Evolutionary conservation across 1,140 invertebrate genomes (phyloP), one percentile per base, ranked within the genome.

Genomic region (Drosophila santomea): DNA sequence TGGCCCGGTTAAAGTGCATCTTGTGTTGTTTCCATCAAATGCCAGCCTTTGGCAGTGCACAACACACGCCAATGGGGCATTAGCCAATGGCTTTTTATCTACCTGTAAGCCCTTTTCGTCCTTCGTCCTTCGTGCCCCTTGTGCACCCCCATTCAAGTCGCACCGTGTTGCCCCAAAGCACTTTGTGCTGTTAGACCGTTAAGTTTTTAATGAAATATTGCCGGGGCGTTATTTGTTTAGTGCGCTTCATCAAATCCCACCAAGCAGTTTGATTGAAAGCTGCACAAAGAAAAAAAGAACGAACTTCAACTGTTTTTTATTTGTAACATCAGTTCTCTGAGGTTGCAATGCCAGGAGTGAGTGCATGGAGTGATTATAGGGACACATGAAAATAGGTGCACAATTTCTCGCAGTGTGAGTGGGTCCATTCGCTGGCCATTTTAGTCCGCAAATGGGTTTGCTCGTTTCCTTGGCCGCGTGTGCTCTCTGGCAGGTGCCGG

Each of bases 191-290:
- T 39, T 43, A 35, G 35, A 48, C 38, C 32, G 45, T 77, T 63
- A 61, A 60, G 69, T 84, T 75, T 79, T 84, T 85, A 80, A 84
- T 84, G 72, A 84, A 85, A 84, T 77, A 85, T 77, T 73, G 77
- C 64, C 73, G 55, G 81, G 60, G 63, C 67, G 77, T 84, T 80
- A 84, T 84, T 84, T 80, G 72, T 85, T 85, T 80, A 84, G 80
- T 84, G 80, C 76, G 72, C 67, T 72, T 50, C 66, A 84, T 84
- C 80, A 84, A 84, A 72, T 44, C 44, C 38, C 20, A 38, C 41
- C 69, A 45, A 68, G 64, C 47, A 68, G 47, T 20, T 74, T 57
- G 44, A 57, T 56, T 32, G 35, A 32, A 15, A 72, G 32, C 4
- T 45, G 12, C 72, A 62, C 20, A 3, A 4, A 20, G 20, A 20